These are phyloP conservation scores for Tragelaphus buxtoni DNA, from an alignment of 2,113 vertebrate species.

Conservation along the genomic window DNA sequence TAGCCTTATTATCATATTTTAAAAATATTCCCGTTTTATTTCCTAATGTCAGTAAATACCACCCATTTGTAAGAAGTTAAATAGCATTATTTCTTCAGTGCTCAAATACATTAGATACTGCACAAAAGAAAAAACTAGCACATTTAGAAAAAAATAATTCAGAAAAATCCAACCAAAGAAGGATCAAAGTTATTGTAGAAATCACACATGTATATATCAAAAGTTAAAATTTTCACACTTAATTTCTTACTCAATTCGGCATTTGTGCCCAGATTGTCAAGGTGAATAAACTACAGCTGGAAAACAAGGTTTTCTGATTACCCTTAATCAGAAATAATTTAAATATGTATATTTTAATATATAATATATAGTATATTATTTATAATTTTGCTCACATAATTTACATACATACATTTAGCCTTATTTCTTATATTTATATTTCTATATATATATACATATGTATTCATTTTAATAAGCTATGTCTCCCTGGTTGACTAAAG, in stretches of 20 bases:
- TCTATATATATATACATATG: background rate
- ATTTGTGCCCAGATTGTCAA: background rate
- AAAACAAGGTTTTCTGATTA: background rate
- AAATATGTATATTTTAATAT: background rate
- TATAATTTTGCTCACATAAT: background rate
- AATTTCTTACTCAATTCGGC: background rate
- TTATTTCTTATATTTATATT: background rate
- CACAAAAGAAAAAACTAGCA: background rate
- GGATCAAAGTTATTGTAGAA: background rate
- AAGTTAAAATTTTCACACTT: background rate
- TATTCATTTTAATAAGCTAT: background rate
- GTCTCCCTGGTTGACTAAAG: background rate
- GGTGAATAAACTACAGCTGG: background rate
- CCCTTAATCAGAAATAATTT: conserved; percentile 4
- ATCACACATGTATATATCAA: background rate
- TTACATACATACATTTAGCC: background rate
- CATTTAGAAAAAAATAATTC: background rate
- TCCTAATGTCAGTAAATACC: background rate
- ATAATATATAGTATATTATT: background rate
- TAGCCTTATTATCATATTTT: background rate
- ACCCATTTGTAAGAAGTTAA: background rate
- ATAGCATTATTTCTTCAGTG: background rate
- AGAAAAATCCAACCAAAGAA: background rate
- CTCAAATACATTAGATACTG: background rate
- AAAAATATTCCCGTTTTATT: background rate